Base-by-base conservation (phyloP, 1,140 invertebrate species). In the Teleogryllus occipitalis region DNA sequence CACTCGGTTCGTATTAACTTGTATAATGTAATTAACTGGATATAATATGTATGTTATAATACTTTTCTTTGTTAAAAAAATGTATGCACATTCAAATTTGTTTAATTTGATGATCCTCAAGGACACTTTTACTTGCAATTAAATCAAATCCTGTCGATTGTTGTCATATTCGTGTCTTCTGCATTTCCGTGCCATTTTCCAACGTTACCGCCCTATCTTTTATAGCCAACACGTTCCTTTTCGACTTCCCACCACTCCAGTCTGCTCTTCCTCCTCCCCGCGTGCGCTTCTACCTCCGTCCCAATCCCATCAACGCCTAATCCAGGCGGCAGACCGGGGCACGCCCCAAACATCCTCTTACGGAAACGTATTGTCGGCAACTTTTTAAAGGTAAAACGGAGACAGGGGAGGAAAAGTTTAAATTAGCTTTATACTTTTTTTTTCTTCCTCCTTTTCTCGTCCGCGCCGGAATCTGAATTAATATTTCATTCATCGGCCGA, bases 401-500 rank as follows among this genome's bases (percentile, higher is more conserved):
- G 54, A 18, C 54, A 18, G 18, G 54, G 18, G 27, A 18, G 54
- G 54, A 65, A 65, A 65, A 65, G 54, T 65, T 65, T 65, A 65
- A 65, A 65, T 65, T 65, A 65, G 54, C 54, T 65, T 65, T 65
- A 65, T 65, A 10, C 54, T 65, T 18, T 65, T 65, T 65, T 65
- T 65, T 65, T 65, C 54, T 65, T 65, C 54, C 7, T 65, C 18
- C 54, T 65, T 65, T 65, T 18, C 10, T 18, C 54, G 54, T 14
- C 54, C 10, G 18, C 54, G 54, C 54, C 18, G 54, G 54, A 65
- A 65, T 65, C 54, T 65, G 54, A 65, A 65, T 65, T 65, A 65
- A 65, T 65, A 65, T 65, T 65, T 65, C 54, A 65, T 65, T 65
- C 54, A 65, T 65, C 54, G 54, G 54, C 54, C 18, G 54, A 65